Percentiles rank a stretch among this genome's conserved stretches.
phyloP scores from a whole-genome alignment of 2,113 vertebrate genomes.

The Bucco capensis region DNA sequence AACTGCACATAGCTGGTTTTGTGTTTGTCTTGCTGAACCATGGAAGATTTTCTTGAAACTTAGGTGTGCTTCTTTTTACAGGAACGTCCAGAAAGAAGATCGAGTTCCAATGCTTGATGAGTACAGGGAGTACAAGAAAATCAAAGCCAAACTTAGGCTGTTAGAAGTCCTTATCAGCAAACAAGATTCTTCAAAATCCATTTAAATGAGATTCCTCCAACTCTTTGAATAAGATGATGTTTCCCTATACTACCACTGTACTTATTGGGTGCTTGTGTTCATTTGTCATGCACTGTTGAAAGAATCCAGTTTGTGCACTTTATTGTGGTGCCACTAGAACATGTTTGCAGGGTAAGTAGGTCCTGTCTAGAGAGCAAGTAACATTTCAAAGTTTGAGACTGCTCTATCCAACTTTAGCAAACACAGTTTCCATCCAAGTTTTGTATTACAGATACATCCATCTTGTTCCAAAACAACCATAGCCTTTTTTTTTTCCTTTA shows the following conservation, averaged over 20 bases:
- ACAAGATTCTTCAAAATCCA: conserved; percentile 97
- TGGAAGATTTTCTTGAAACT: neutral
- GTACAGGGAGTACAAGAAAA: conserved; percentile 95
- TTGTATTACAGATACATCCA: conserved; percentile 54
- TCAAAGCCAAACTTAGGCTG: conserved; percentile 95
- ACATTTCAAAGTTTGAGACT: conserved; percentile 47
- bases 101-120: conserved; percentile 91
- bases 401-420: conserved; percentile 67
- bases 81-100: conserved; percentile 95
- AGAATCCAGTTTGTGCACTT: conserved; percentile 69
- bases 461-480: conserved; percentile 61
- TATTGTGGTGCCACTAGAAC: conserved; percentile 69
- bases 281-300: conserved; percentile 71
- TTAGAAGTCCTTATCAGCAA: conserved; percentile 98
- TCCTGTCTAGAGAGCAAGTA: conserved; percentile 51
- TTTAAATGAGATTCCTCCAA: conserved; percentile 74
- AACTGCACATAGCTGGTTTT: neutral
- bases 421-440: conserved; percentile 57
- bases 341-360: conserved; percentile 54
- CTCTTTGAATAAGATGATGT: conserved; percentile 58
- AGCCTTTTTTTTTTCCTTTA: conserved; percentile 59
- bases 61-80: conserved; percentile 44
- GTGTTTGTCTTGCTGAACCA: neutral
- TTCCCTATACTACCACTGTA: conserved; percentile 59
- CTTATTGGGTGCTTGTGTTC: conserved; percentile 70